Base-by-base conservation (phyloP, 2,888 invertebrate species). In the Chalcosyrphus nemorum region DNA sequence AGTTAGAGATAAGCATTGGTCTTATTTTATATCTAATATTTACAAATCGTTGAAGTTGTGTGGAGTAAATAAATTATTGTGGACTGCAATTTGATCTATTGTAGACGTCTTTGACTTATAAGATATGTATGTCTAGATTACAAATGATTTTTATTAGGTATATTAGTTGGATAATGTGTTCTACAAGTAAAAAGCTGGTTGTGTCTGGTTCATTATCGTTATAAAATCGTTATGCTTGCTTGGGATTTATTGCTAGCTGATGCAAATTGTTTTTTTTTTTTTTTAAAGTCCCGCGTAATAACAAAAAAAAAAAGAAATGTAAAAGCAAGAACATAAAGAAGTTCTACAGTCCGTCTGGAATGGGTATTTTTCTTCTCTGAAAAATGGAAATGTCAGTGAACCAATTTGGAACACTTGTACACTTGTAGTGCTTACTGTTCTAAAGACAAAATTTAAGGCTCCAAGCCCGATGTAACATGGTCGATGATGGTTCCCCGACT, bases 171-270 rank as follows among this genome's bases (percentile, higher is more conserved):
- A 13, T 38, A 5, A 38, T 4, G 38, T n/a, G 4, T 13, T 38
- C 4, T 38, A 4, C 1, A 32, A 54, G 41, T 52, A 9, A 29
- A 68, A 68, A n/a, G n/a, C 52, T n/a, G 17, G 52, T 66, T 41
- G 5, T 9, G 1, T 21, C 4, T 41, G 38, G 13, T 43, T 41
- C 3, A 35, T 47, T 47, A 5, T 2, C n/a, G 27, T 63, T n/a
- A 57, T 13, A 6, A 4, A 13, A 35, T 35, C 7, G n/a, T n/a
- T n/a, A n/a, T n/a, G n/a, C n/a, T 29, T 21, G 9, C 13, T 24
- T 13, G 19, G 19, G 19, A 13, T 41, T 24, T 21, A 11, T 41
- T 41, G 43, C 3, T 19, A n/a, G n/a, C n/a, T n/a, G n/a, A n/a
- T n/a, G n/a, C n/a, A n/a, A n/a, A n/a, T n/a, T n/a, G n/a, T n/a